Conservation (phyloP, 2,113 vertebrate genomes). For the Chiloscyllium plagiosum region DNA sequence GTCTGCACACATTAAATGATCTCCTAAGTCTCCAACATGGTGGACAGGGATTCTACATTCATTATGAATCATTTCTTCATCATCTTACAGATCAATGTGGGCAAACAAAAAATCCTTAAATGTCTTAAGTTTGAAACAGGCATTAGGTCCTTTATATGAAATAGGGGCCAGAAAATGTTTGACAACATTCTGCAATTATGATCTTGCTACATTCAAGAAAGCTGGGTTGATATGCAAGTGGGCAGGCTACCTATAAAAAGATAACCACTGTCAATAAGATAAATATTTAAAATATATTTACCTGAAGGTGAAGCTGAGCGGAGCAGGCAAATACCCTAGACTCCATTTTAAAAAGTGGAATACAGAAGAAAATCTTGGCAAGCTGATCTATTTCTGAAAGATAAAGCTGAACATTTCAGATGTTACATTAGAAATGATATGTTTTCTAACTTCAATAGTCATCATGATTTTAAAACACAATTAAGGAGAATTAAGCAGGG, state of each 20-base stretch:
- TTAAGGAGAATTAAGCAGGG: background rate
- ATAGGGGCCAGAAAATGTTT: background rate
- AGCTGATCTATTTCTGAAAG: background rate
- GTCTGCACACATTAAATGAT: background rate
- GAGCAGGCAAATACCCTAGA: background rate
- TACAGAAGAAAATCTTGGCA: background rate
- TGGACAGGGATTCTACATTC: background rate
- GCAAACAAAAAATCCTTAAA: background rate
- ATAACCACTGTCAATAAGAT: background rate
- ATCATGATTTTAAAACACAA: background rate
- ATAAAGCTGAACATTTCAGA: background rate
- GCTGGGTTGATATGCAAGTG: background rate
- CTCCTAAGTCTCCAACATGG: background rate
- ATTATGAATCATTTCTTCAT: background rate
- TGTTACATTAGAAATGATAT: background rate
- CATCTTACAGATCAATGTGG: background rate
- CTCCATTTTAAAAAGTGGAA: background rate
- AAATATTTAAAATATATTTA: background rate
- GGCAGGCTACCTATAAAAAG: background rate
- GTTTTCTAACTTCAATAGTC: background rate
- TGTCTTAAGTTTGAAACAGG: background rate
- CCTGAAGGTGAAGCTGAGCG: background rate
- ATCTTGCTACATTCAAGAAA: background rate
- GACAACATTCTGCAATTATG: background rate
- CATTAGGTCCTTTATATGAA: background rate